A percentile compares a stretch with the other conserved stretches of the same genome.
Conservation (phyloP, 1,140 invertebrate genomes). For the Pogonognathellus flavescens region DNA sequence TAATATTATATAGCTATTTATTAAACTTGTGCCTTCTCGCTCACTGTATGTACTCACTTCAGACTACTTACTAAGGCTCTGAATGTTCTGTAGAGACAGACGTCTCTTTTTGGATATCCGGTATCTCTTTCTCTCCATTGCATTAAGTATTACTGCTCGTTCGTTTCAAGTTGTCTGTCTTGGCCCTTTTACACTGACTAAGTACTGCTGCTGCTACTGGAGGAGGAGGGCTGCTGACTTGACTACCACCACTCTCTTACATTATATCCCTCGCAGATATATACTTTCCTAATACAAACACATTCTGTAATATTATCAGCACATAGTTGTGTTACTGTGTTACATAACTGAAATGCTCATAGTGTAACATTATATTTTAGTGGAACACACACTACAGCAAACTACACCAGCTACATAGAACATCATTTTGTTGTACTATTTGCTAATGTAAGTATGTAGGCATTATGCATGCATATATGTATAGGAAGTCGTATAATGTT, state of each 20-base stretch:
- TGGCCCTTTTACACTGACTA: slow-evolving; percentile 12
- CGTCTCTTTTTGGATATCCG: neutral
- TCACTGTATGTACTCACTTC: neutral
- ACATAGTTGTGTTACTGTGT: no score
- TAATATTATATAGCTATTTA: neutral
- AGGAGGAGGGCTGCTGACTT: neutral
- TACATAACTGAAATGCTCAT: no score
- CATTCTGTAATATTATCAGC: no score
- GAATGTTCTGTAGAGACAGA: slow-evolving; percentile 1
- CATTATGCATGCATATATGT: no score
- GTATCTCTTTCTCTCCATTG: neutral
- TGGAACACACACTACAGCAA: no score
- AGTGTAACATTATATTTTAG: no score
- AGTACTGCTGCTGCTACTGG: neutral
- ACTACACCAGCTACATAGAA: no score
- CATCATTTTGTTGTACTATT: no score
- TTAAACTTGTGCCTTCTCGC: neutral
- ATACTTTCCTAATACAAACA: neutral
- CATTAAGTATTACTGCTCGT: neutral
- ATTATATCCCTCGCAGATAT: neutral
- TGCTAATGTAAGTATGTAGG: no score
- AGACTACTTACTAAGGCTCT: neutral
- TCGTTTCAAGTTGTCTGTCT: neutral
- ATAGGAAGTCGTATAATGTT: neutral
- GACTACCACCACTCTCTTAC: neutral